Percentiles rank a stretch among this genome's conserved stretches.
Conservation (phyloP, 2,888 invertebrate species). For the Tryphoninae sp. region DNA sequence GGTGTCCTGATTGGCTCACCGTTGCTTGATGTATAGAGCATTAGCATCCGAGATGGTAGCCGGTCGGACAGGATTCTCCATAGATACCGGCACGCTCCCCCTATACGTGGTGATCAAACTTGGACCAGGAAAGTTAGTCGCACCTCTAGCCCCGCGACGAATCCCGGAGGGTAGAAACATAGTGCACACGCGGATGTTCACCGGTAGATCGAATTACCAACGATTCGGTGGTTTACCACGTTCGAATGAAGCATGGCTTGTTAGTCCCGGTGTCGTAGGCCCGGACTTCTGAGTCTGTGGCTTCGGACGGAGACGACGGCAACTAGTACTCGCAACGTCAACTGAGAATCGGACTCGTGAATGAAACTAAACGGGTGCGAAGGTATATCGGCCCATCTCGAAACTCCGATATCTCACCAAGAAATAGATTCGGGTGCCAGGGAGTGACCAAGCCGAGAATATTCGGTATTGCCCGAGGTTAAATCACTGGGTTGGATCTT, state of each 20-base stretch:
- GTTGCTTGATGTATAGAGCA: slow-evolving; percentile 29
- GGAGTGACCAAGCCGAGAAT: slow-evolving; percentile 31
- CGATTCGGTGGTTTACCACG: slow-evolving; percentile 74
- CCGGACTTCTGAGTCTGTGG: neutral
- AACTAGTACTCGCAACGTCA: slow-evolving; percentile 44
- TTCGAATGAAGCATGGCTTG: slow-evolving; percentile 75
- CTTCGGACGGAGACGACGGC: slow-evolving; percentile 60
- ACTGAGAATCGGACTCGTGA: slow-evolving; percentile 53
- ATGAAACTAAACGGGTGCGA: slow-evolving; percentile 42
- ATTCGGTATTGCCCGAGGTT: slow-evolving; percentile 50
- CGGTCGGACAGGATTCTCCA: slow-evolving; percentile 29
- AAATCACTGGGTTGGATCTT: slow-evolving; percentile 26
- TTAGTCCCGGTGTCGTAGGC: slow-evolving; percentile 63
- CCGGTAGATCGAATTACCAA: slow-evolving; percentile 75
- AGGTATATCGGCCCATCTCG: slow-evolving; percentile 22
- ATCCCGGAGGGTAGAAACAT: slow-evolving; percentile 52
- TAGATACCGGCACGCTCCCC: slow-evolving; percentile 68
- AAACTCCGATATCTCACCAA: slow-evolving; percentile 52
- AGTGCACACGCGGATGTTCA: slow-evolving; percentile 64
- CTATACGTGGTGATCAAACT: slow-evolving; percentile 71
- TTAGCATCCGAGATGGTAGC: slow-evolving; percentile 41
- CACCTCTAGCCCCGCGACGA: slow-evolving; percentile 65
- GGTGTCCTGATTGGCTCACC: slow-evolving; percentile 23
- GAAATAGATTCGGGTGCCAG: slow-evolving; percentile 13
- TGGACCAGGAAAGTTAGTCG: slow-evolving; percentile 72